Conservation (phyloP, 2,888 invertebrate genomes). For the Chymomyza amoena region DNA sequence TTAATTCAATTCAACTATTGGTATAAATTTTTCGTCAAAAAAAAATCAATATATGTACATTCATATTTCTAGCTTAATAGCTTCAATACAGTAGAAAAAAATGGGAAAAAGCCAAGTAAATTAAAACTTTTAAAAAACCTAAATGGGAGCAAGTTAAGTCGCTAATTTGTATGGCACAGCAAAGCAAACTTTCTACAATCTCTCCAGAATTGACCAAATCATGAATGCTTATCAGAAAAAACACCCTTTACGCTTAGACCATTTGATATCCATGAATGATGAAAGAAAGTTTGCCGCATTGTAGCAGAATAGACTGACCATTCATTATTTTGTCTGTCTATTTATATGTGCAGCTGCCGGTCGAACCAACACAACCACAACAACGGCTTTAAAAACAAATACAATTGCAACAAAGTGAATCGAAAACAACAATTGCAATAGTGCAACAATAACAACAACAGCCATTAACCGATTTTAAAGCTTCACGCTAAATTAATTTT, state of each 20-base stretch:
- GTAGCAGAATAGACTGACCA: neutral
- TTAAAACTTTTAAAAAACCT: too few relatives aligned
- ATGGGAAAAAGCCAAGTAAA: too few relatives aligned
- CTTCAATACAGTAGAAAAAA: too few relatives aligned
- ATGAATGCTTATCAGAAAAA: neutral
- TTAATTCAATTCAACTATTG: too few relatives aligned
- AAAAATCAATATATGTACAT: too few relatives aligned
- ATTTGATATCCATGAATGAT: neutral
- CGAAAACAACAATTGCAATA: slow-evolving; percentile 24
- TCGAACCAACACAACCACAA: neutral
- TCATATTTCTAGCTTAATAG: too few relatives aligned
- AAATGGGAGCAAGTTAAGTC: too few relatives aligned
- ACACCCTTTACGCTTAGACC: neutral
- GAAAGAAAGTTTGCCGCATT: neutral
- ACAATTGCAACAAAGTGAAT: neutral
- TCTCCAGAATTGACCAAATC: too few relatives aligned
- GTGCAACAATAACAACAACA: slow-evolving; percentile 40
- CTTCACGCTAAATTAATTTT: slow-evolving; percentile 71
- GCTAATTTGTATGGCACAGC: too few relatives aligned
- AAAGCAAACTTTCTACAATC: too few relatives aligned
- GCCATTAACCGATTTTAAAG: slow-evolving; percentile 73
- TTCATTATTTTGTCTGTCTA: neutral
- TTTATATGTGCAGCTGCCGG: neutral
- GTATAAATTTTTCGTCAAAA: too few relatives aligned
- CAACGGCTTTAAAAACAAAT: neutral